A percentile compares a stretch with the other conserved stretches of the same genome.
Conservation (phyloP, 2,888 invertebrate species). For the Balanococcus diminutus region DNA sequence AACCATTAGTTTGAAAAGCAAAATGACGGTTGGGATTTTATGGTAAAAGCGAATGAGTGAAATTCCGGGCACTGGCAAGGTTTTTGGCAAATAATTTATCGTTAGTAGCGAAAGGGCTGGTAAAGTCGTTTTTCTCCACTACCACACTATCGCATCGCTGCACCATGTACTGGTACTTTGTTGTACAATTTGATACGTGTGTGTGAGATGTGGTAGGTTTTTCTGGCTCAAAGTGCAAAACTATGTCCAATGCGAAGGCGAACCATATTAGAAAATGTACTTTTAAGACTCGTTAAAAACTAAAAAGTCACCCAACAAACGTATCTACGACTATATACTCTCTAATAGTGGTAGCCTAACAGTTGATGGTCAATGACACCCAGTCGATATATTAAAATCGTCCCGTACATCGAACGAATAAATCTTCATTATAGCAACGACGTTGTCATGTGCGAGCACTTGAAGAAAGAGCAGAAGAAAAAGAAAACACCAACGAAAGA, state of each 20-base stretch:
- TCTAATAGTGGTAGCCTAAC: background rate
- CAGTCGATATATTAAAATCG: slow-evolving; percentile 35
- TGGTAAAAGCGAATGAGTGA: slow-evolving; percentile 35
- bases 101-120: slow-evolving; percentile 49
- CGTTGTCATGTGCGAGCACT: background rate
- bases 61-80: slow-evolving; percentile 30
- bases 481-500: background rate
- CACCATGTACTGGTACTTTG: too few relatives aligned
- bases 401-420: background rate
- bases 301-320: background rate
- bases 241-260: slow-evolving; percentile 24
- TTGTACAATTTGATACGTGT: too few relatives aligned
- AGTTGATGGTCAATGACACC: background rate
- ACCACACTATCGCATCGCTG: background rate
- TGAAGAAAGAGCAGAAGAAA: background rate
- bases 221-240: slow-evolving; percentile 31
- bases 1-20: slow-evolving; percentile 52
- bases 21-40: slow-evolving; percentile 52
- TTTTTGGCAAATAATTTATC: slow-evolving; percentile 43
- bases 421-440: slow-evolving; percentile 30
- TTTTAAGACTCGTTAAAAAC: background rate
- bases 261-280: slow-evolving; percentile 22
- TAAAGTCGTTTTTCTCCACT: slow-evolving; percentile 9
- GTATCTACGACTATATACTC: too few relatives aligned
- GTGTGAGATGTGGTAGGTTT: background rate